phyloP scores from a whole-genome alignment of 1,140 invertebrate species.

The Fopius arisanus region DNA sequence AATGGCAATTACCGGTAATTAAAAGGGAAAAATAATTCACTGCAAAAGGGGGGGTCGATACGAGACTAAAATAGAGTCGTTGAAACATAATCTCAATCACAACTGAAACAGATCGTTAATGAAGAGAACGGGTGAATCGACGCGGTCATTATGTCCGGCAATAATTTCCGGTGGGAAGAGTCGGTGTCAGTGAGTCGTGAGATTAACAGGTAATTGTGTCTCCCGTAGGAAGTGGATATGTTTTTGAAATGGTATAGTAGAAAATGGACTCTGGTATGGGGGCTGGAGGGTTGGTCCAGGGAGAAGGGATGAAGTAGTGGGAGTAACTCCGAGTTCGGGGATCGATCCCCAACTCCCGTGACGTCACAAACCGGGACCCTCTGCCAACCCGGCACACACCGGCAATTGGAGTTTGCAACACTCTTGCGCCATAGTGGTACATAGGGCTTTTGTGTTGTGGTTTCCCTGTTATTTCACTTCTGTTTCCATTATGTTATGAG shows the following conservation, averaged over 20 bases:
- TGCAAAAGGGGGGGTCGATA: too few relatives aligned
- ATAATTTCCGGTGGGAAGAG: background rate
- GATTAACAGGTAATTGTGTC: too few relatives aligned
- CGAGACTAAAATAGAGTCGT: too few relatives aligned
- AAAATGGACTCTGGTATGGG: conserved; percentile 16
- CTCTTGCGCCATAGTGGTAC: conserved; percentile 16
- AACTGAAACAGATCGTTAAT: too few relatives aligned
- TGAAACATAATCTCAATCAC: too few relatives aligned
- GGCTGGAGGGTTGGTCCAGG: conserved; percentile 33
- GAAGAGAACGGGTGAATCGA: too few relatives aligned
- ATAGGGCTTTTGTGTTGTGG: conserved; percentile 15
- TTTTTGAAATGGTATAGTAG: conserved; percentile 4
- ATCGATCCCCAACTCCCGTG: conserved; percentile 56
- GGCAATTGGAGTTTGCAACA: conserved; percentile 28
- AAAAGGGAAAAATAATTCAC: too few relatives aligned
- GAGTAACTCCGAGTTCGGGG: conserved; percentile 45
- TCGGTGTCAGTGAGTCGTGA: too few relatives aligned
- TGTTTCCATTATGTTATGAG: background rate
- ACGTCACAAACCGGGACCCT: conserved; percentile 55
- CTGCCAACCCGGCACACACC: conserved; percentile 44
- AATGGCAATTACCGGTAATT: too few relatives aligned
- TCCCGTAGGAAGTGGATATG: conserved; percentile 5
- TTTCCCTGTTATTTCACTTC: background rate
- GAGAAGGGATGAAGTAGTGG: conserved; percentile 19
- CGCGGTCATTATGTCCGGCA: conserved; percentile 27